Conservation (phyloP, 2,888 invertebrate genomes). For the Pyrrhosoma nymphula region DNA sequence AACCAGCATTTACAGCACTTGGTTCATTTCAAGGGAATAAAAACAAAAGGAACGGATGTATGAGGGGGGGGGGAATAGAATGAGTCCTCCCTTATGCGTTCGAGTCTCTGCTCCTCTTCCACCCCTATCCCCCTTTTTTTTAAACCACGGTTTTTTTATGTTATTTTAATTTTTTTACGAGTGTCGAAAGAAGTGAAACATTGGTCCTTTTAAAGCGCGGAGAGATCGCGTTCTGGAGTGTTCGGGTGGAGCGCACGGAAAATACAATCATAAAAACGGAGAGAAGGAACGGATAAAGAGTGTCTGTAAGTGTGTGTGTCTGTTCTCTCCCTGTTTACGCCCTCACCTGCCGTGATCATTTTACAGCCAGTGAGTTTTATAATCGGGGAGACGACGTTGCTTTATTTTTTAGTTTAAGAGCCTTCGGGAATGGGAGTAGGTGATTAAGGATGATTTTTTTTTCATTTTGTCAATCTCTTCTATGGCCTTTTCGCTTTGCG, state of each 20-base stretch:
- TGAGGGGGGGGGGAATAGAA: not conserved
- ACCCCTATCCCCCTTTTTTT: not conserved
- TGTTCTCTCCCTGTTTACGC: constrained; percentile 35
- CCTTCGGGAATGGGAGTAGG: not conserved
- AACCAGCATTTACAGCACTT: constrained; percentile 28
- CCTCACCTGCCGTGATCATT: constrained; percentile 33
- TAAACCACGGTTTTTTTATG: not conserved
- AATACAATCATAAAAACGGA: not conserved
- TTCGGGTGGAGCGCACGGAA: not conserved
- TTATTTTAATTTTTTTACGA: constrained; percentile 4
- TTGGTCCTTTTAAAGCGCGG: constrained; percentile 32
- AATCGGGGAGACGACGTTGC: not conserved
- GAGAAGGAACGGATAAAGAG: not conserved
- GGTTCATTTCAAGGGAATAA: constrained; percentile 42
- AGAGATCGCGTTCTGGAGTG: constrained; percentile 10
- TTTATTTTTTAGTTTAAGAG: not conserved
- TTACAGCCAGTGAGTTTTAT: not conserved
- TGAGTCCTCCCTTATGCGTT: not conserved
- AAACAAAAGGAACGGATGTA: not conserved
- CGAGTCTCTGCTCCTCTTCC: not conserved
- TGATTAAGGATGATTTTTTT: not conserved
- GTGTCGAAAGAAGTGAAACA: constrained; percentile 58
- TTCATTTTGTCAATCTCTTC: not conserved
- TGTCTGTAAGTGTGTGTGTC: not conserved
- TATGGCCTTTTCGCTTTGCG: not conserved